Evolutionary conservation across 2,113 vertebrate species (phyloP).

Genomic region (Pipra filicauda): DNA sequence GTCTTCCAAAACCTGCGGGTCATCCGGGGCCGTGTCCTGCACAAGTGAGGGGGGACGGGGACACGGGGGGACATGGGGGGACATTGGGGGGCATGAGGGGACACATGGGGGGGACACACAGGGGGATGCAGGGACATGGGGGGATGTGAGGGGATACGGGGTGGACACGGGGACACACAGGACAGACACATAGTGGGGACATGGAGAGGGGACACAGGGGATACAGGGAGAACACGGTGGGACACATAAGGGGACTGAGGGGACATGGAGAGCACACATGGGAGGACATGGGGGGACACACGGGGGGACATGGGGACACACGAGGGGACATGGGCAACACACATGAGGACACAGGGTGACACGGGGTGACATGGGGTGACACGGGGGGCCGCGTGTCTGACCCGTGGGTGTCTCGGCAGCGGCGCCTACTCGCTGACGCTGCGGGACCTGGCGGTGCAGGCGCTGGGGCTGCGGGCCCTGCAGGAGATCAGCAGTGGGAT

Average conservation of each 20-base stretch:
- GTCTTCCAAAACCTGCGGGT: constrained; percentile 91
- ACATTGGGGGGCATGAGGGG: not conserved
- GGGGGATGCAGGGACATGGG: too few relatives aligned
- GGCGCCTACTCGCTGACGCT: constrained; percentile 90
- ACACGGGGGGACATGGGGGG: too few relatives aligned
- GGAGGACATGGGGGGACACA: not conserved
- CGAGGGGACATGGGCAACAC: too few relatives aligned
- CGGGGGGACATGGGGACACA: not conserved
- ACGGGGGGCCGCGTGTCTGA: not conserved
- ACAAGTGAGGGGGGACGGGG: constrained; percentile 78
- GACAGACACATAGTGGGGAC: too few relatives aligned
- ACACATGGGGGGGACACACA: not conserved
- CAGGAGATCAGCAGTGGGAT: constrained; percentile 88
- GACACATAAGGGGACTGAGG: too few relatives aligned
- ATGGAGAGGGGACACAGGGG: too few relatives aligned
- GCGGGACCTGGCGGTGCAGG: constrained; percentile 83
- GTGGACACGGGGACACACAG: too few relatives aligned
- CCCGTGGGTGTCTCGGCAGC: constrained; percentile 59
- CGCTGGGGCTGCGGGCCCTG: constrained; percentile 87
- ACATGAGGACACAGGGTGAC: not conserved
- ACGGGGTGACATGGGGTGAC: rapidly evolving
- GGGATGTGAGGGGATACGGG: not conserved
- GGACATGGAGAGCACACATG: too few relatives aligned
- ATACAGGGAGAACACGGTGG: too few relatives aligned
- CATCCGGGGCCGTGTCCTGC: constrained; percentile 87